Base-by-base conservation (phyloP, 92 coral and sea anemone genomes). In the Palythoa heliodiscus region DNA sequence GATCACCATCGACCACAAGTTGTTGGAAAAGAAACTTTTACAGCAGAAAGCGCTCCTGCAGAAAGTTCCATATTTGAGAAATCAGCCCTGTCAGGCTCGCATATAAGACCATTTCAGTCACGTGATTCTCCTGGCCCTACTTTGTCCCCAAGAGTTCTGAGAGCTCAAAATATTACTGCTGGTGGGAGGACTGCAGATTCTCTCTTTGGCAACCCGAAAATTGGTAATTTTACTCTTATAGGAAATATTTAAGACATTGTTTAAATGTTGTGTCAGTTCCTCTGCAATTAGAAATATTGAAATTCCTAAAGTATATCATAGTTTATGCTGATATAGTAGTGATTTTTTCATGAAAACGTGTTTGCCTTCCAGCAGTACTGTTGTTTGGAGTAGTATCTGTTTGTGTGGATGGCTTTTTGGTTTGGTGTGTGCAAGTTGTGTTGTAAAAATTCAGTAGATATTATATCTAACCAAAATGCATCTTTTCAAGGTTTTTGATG, bases 131-230 rank as follows among this genome's bases (percentile, higher is more conserved):
- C 75, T 50, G 93, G 93, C 12, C 92, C 97, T 0, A 20, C 85
- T 60, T 73, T 92, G 47, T 90, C 97, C 43, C 94, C 96, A 1
- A 91, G 90, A 58, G 90, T 93, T 71, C 89, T 74, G 50, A 81
- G 94, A 74, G 60, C 24, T 20, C 86, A 78, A 54, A 88, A 90
- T 58, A 86, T 54, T 50, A 11, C 78, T 50, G 76, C 40, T n/a
- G 88, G 77, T 35, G 73, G 80, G 17, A 87, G 83, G 84, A 23
- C 84, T 3, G 70, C 94, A 8, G 87, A 88, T 43, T 90, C 93
- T 23, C 66, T 93, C 81, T 93, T 94, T 90, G 92, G 95, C 48
- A 92, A 93, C 79, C 92, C 98, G 4, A 88, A 88, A 71, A 94
- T 88, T 90, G 98, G 98, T 94, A 90, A 72, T 48, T 70, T 79